phyloP scores from a whole-genome alignment of 2,113 vertebrate genomes.

The Uria lomvia region DNA sequence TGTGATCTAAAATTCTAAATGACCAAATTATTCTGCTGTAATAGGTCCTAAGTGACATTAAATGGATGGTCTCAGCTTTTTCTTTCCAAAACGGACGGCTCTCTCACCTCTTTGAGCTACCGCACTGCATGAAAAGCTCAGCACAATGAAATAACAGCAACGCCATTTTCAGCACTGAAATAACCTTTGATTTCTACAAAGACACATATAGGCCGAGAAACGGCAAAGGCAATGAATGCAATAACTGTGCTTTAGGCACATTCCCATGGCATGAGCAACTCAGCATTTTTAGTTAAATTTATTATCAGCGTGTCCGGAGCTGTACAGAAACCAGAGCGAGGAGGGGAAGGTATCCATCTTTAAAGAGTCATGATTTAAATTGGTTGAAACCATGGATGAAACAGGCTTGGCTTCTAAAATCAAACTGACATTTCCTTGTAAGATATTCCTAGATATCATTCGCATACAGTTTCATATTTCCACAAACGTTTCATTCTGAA shows the following conservation, averaged over 20 bases:
- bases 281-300: background rate
- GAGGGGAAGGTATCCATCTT: background rate
- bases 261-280: background rate
- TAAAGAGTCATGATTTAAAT: background rate
- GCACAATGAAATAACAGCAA: background rate
- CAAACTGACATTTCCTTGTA: background rate
- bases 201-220: background rate
- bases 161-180: conserved; percentile 5
- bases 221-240: background rate
- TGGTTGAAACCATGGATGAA: background rate
- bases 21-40: conserved; percentile 53
- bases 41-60: conserved; percentile 60
- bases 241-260: background rate
- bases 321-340: background rate
- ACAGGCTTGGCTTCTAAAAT: background rate
- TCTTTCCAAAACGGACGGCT: conserved; percentile 38
- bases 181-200: background rate
- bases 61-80: conserved; percentile 53
- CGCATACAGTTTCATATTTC: background rate
- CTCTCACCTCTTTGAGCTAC: conserved; percentile 27
- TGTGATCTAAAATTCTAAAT: conserved; percentile 71
- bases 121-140: conserved; percentile 18
- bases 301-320: background rate
- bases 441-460: background rate
- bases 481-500: background rate